A percentile compares a stretch with the other conserved stretches of the same genome.
Evolutionary conservation across 2,888 invertebrate species (phyloP).

Genomic region (Eilema griseolum): DNA sequence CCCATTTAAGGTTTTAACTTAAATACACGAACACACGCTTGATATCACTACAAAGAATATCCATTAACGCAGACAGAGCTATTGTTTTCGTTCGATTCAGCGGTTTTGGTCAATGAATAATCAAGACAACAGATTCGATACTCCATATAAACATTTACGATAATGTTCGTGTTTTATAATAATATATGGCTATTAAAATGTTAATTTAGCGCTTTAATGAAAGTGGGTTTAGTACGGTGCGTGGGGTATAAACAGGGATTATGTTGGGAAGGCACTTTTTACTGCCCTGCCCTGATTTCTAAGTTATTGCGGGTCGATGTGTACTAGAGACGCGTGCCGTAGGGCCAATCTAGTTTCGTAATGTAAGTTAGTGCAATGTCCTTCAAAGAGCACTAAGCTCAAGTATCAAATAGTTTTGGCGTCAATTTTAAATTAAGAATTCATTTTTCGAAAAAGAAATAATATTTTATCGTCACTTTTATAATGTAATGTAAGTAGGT

Average conservation of each 20-base stretch:
- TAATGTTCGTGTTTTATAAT: constrained; percentile 75
- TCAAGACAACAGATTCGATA: constrained; percentile 61
- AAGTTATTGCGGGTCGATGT: constrained; percentile 52
- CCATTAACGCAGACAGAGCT: constrained; percentile 21
- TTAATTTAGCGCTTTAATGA: constrained; percentile 84
- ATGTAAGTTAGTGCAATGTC: not conserved
- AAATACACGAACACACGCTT: constrained; percentile 3
- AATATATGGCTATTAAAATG: constrained; percentile 84
- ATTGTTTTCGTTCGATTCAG: constrained; percentile 41
- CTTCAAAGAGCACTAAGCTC: not conserved
- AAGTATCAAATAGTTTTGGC: not conserved
- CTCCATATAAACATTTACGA: constrained; percentile 69
- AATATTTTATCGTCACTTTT: not conserved
- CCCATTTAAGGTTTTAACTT: constrained; percentile 2
- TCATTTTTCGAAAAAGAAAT: not conserved
- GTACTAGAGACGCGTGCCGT: constrained; percentile 24
- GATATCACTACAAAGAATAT: constrained; percentile 21
- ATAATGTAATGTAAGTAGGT: not conserved
- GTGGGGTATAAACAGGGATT: constrained; percentile 78
- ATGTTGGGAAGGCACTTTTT: constrained; percentile 76
- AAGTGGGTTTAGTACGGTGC: constrained; percentile 79
- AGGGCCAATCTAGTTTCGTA: constrained; percentile 12
- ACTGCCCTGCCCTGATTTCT: constrained; percentile 75
- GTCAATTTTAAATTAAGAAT: constrained; percentile 4
- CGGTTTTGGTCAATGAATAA: constrained; percentile 60